A percentile compares a stretch with the other conserved stretches of the same genome.
Evolutionary conservation across 2,113 vertebrate species (phyloP).

Genomic region (Sisor rabdophorus): DNA sequence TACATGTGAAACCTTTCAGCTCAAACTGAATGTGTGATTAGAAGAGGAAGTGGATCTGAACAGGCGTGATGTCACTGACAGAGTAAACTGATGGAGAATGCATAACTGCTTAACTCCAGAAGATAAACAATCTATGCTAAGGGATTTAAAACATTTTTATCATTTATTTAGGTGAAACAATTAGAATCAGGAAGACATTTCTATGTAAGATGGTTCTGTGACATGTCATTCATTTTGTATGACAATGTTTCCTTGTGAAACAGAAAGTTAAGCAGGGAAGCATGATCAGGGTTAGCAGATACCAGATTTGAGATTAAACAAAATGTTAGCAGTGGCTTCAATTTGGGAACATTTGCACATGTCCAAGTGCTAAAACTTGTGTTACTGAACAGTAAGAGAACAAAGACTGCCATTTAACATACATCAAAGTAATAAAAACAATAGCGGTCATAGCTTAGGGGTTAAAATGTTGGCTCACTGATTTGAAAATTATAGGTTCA

Average conservation of each 20-base stretch:
- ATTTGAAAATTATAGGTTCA: too few relatives aligned
- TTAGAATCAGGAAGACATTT: too few relatives aligned
- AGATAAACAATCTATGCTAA: neutral
- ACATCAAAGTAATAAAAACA: neutral
- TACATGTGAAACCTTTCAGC: slow-evolving; percentile 48
- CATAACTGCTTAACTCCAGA: neutral
- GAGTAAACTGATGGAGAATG: slow-evolving; percentile 3
- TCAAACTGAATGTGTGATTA: slow-evolving; percentile 48
- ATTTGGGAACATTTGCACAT: neutral
- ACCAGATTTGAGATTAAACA: neutral
- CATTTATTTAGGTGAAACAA: too few relatives aligned
- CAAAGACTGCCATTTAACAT: neutral
- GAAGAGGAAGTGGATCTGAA: slow-evolving; percentile 62
- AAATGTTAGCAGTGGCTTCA: neutral
- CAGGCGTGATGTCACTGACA: slow-evolving; percentile 41
- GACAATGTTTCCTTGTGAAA: neutral
- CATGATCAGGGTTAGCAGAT: neutral
- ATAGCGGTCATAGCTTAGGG: too few relatives aligned
- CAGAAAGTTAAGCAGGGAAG: neutral
- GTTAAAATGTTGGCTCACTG: too few relatives aligned
- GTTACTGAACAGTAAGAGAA: too few relatives aligned
- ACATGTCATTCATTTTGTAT: neutral
- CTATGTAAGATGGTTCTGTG: too few relatives aligned
- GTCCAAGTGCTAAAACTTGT: neutral
- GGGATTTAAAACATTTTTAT: too few relatives aligned